Evolutionary conservation across 1,140 invertebrate genomes (phyloP), one percentile per base, ranked within the genome.

Genomic region (Forficula auricularia): DNA sequence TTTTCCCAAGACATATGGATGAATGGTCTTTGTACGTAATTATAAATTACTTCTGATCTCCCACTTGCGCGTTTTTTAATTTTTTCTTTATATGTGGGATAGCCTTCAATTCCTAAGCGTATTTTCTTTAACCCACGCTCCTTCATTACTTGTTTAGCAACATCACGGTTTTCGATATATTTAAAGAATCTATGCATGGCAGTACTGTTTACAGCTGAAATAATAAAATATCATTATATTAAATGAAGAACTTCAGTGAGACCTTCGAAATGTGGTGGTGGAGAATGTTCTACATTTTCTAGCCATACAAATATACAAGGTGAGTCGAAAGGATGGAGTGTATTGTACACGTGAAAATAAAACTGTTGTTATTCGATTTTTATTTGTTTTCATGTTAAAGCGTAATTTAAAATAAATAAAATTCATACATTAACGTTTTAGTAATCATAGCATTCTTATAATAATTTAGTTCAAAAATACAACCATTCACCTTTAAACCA

Each of bases 1-100:
- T 98, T 98, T 59, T 99, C 96, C 96, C 96, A 99, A 0, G 92
- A 98, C 88, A 98, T 96, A 52, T 95, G 89, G 35, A 99, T 88
- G 59, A 99, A 99, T 0, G 96, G 95, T n/a, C 96, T 68, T 58
- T 99, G 96, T 0, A 98, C 94, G 61, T 99, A 99, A 62, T 98
- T 98, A 64, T 99, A 99, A 47, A 98, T 95, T 1, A 98, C 95
- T 68, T 92, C 87, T 2, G 87, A 80, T 30, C 89, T 67, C 10
- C 89, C 89, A 9, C 88, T 87, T 0, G 90, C 83, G 14, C 92
- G 68, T 56, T 85, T 90, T 1, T 47, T 47, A 7, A 86, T 73
- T 59, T 98, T 99, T 59, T 98, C 95, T 57, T 97, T 98, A 65
- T 98, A 91, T 1, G 94, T 99, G 16, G 96, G 96, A 64, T 98